phyloP scores from a whole-genome alignment of 2,888 invertebrate species.

The Drosophila algonquin region DNA sequence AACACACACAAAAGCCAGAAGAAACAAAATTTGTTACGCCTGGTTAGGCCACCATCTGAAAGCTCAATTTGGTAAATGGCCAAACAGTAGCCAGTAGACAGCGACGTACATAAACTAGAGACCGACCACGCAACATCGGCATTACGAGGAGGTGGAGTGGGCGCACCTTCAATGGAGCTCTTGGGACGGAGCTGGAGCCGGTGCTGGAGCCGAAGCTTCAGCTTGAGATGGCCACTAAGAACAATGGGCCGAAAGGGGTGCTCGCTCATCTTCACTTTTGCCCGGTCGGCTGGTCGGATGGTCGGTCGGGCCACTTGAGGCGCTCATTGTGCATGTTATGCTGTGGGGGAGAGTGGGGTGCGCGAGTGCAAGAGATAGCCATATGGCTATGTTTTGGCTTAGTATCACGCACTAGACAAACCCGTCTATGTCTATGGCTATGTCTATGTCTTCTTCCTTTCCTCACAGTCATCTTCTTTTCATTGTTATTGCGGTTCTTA shows the following conservation, averaged over 20 bases:
- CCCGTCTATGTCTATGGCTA: conserved; percentile 55
- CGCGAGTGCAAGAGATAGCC: conserved; percentile 2
- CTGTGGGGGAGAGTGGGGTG: background rate
- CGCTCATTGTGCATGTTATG: conserved; percentile 68
- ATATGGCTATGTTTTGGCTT: conserved; percentile 38
- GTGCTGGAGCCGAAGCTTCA: conserved; percentile 1
- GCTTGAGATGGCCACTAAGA: conserved; percentile 43
- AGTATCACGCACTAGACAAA: conserved; percentile 69
- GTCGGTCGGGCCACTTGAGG: conserved; percentile 50
- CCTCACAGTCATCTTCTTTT: conserved; percentile 19
- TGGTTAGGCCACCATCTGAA: conserved; percentile 56
- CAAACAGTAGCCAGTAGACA: conserved; percentile 63
- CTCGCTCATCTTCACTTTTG: conserved; percentile 46
- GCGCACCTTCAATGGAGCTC: conserved; percentile 28
- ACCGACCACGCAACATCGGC: conserved; percentile 66
- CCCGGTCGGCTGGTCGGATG: conserved; percentile 49
- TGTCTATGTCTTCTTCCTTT: conserved; percentile 19
- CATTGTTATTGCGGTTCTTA: conserved; percentile 64
- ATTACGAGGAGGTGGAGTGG: conserved; percentile 29
- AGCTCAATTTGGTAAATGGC: conserved; percentile 71
- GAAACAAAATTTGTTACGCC: conserved; percentile 57
- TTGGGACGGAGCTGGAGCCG: conserved; percentile 22
- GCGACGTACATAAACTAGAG: conserved; percentile 66
- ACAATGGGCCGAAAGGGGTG: conserved; percentile 50
- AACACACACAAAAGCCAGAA: conserved; percentile 20